Percentiles rank a stretch among this genome's conserved stretches.
Conservation (phyloP, 2,113 vertebrate genomes). For the Tiliqua scincoides region DNA sequence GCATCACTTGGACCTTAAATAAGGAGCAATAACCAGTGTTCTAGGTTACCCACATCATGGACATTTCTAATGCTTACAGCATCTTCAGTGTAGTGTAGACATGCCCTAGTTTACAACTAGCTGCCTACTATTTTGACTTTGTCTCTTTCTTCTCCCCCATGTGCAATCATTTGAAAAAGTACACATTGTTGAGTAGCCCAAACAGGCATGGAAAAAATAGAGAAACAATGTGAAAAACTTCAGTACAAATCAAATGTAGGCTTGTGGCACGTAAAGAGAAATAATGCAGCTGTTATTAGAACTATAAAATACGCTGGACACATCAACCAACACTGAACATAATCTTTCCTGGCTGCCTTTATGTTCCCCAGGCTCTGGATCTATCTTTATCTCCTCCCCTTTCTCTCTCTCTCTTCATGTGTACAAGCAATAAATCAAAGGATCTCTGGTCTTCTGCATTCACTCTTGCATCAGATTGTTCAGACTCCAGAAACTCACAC, state of each 20-base stretch:
- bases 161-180: conserved; percentile 44
- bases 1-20: not conserved
- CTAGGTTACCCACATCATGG: not conserved
- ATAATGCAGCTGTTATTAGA: conserved; percentile 71
- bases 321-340: conserved; percentile 72
- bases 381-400: conserved; percentile 74
- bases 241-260: conserved; percentile 65
- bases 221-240: conserved; percentile 61
- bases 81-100: not conserved
- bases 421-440: conserved; percentile 73
- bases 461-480: conserved; percentile 64
- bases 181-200: conserved; percentile 40
- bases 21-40: not conserved
- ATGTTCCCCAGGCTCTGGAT: conserved; percentile 59
- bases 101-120: not conserved
- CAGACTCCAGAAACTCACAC: conserved; percentile 55
- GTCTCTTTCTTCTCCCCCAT: conserved; percentile 22
- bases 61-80: not conserved
- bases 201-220: conserved; percentile 57
- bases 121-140: not conserved
- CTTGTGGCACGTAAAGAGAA: conserved; percentile 63
- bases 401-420: conserved; percentile 67
- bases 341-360: conserved; percentile 77
- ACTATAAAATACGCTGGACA: conserved; percentile 69
- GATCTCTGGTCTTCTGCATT: conserved; percentile 49